Evolutionary conservation across 2,113 vertebrate genomes (phyloP).

Genomic region (Neoarius graeffei): DNA sequence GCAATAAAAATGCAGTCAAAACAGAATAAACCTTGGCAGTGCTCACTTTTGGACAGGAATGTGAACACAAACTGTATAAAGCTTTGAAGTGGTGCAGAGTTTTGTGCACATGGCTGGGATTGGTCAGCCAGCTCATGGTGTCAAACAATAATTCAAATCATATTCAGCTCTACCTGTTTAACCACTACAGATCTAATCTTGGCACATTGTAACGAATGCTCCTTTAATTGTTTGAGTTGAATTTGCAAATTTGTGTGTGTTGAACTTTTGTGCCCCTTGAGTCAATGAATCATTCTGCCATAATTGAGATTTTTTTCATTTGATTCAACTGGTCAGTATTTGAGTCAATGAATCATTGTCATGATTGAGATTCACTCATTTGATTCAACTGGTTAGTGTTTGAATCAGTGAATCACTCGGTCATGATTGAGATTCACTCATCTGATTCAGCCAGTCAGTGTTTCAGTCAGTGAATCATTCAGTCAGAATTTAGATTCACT

Average conservation of each 20-base stretch:
- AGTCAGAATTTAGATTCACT: neutral
- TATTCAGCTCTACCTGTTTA: neutral
- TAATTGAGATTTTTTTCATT: neutral
- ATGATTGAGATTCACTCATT: neutral
- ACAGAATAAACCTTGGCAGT: neutral
- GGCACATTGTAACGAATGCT: no score
- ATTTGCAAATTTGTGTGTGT: neutral
- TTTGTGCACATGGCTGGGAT: neutral
- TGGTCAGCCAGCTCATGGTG: neutral
- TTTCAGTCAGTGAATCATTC: neutral
- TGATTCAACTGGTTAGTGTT: no score
- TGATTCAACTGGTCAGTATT: no score
- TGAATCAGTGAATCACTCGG: no score
- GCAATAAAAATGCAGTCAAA: neutral
- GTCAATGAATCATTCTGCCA: neutral
- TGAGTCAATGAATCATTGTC: neutral
- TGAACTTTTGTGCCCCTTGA: neutral
- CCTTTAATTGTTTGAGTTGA: neutral
- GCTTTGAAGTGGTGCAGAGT: neutral
- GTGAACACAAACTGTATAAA: neutral
- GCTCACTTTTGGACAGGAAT: neutral
- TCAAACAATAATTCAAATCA: neutral
- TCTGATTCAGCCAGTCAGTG: neutral
- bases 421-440: neutral
- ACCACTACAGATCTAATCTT: neutral